Conservation (phyloP, 2,888 invertebrate species). For the Omphaloscelis lunosa region DNA sequence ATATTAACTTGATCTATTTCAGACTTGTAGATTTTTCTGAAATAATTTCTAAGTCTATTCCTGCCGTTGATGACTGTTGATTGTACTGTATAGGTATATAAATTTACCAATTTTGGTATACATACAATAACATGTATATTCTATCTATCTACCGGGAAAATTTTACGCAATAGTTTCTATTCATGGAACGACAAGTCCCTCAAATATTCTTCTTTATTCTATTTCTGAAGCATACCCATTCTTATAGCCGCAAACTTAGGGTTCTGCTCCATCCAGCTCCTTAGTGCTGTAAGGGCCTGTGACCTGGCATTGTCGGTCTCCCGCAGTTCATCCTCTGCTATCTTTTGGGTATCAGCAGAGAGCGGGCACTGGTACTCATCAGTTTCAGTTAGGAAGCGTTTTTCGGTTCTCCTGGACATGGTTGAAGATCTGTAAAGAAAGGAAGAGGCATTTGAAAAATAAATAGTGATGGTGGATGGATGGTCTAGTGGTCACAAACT, state of each 20-base stretch:
- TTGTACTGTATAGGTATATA: not conserved
- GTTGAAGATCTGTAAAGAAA: conserved; percentile 45
- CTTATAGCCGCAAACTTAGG: conserved; percentile 93
- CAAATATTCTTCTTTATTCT: not conserved
- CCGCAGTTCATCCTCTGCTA: conserved; percentile 92
- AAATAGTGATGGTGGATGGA: not conserved
- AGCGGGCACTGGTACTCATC: conserved; percentile 92
- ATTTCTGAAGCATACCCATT: conserved; percentile 89
- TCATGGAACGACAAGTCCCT: not conserved
- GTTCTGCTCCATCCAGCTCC: conserved; percentile 93
- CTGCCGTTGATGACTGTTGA: not conserved
- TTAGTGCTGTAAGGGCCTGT: conserved; percentile 92
- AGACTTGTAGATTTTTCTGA: not conserved
- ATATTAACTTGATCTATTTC: not conserved
- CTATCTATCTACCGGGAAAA: not conserved
- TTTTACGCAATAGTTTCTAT: not conserved
- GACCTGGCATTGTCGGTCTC: conserved; percentile 92
- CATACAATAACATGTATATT: not conserved
- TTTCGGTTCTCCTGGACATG: conserved; percentile 84
- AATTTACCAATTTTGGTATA: not conserved
- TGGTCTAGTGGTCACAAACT: not conserved
- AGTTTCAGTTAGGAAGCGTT: conserved; percentile 90
- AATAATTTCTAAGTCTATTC: not conserved
- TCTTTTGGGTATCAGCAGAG: conserved; percentile 90
- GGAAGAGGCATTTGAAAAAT: not conserved